A percentile compares a stretch with the other conserved stretches of the same genome.
These are phyloP conservation scores for Anthophora plumipes DNA, from an alignment of 2,888 invertebrate species.

Conservation along the genomic window DNA sequence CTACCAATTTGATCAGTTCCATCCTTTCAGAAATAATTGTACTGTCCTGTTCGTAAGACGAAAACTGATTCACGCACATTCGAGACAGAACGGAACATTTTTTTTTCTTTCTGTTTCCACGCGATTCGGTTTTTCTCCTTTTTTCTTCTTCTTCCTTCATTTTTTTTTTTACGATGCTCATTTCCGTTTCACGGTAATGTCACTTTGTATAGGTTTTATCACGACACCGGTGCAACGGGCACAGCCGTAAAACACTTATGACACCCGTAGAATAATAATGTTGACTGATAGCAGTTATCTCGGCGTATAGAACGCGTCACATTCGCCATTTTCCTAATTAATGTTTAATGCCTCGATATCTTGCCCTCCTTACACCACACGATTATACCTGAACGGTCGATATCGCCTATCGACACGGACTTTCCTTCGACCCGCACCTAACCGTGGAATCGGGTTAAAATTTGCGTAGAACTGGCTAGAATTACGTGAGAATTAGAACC, in stretches of 20 bases:
- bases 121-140: no score
- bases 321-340: constrained; percentile 77
- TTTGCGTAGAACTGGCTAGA: constrained; percentile 12
- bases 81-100: constrained; percentile 29
- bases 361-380: constrained; percentile 64
- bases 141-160: no score
- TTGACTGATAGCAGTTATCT: constrained; percentile 71
- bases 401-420: constrained; percentile 60
- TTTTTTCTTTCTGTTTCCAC: constrained; percentile 34
- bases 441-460: constrained; percentile 22
- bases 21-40: no score
- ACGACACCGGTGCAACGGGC: constrained; percentile 65
- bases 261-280: constrained; percentile 76
- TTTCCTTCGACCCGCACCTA: constrained; percentile 8
- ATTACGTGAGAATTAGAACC: no score
- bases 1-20: no score
- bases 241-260: constrained; percentile 75
- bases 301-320: constrained; percentile 51
- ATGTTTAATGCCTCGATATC: constrained; percentile 74
- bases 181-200: constrained; percentile 66
- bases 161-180: constrained; percentile 59
- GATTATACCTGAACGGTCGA: constrained; percentile 61
- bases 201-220: constrained; percentile 69
- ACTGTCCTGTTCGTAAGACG: neutral
- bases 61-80: constrained; percentile 20